Evolutionary conservation across 1,140 invertebrate genomes (phyloP).

Genomic region (Cotesia typhae): DNA sequence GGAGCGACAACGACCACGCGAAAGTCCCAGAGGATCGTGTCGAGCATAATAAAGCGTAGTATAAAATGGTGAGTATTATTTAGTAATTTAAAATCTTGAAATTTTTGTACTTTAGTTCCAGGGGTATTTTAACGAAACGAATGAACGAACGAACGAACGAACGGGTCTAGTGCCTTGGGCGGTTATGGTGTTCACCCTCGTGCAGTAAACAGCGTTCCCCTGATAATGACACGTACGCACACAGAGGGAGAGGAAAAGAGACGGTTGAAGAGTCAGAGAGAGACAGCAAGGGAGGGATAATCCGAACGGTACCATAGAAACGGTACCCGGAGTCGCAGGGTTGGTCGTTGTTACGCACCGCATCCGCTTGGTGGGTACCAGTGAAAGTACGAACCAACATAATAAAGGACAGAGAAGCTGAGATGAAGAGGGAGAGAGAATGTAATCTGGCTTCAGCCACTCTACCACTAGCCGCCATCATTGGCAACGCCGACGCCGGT

Average conservation of each 20-base stretch:
- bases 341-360: conserved; percentile 42
- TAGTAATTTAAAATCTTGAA: conserved; percentile 23
- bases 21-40: conserved; percentile 53
- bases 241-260: conserved; percentile 25
- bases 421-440: conserved; percentile 25
- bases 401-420: neutral
- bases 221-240: neutral
- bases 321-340: conserved; percentile 56
- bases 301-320: conserved; percentile 63
- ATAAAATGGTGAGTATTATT: conserved; percentile 58
- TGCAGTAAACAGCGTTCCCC: neutral
- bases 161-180: conserved; percentile 17
- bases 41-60: conserved; percentile 59
- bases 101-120: conserved; percentile 10
- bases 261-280: conserved; percentile 42
- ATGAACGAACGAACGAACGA: no score
- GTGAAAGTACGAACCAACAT: conserved; percentile 14
- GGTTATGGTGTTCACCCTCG: conserved; percentile 6
- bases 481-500: conserved; percentile 21
- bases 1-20: conserved; percentile 10
- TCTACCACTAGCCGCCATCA: conserved; percentile 22
- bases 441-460: conserved; percentile 38
- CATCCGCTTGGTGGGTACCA: conserved; percentile 19
- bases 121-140: conserved; percentile 9
- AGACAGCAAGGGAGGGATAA: conserved; percentile 45